These are phyloP conservation scores for Graptemys geographica DNA, from an alignment of 2,797 vertebrate genomes.

Conservation along the genomic window DNA sequence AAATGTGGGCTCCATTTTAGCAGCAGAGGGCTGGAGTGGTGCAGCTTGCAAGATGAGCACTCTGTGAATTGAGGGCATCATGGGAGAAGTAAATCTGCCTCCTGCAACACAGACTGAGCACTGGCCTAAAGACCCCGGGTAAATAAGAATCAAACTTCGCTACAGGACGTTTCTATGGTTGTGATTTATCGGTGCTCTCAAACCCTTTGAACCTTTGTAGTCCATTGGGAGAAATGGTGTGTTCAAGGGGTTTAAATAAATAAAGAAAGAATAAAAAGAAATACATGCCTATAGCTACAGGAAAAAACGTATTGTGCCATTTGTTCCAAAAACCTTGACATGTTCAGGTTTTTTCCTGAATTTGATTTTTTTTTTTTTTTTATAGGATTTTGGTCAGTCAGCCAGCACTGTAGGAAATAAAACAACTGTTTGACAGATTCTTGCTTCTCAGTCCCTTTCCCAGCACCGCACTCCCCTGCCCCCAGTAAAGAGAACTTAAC, in stretches of 20 bases:
- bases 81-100: conserved; percentile 76
- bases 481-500: conserved; percentile 58
- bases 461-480: conserved; percentile 22
- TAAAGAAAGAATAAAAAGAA: conserved; percentile 78
- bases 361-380: conserved; percentile 72
- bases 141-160: conserved; percentile 79
- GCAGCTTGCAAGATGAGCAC: conserved; percentile 75
- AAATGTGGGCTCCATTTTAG: conserved; percentile 67
- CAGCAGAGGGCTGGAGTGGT: conserved; percentile 57
- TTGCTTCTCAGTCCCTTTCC: conserved; percentile 51
- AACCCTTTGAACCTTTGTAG: conserved; percentile 76
- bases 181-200: conserved; percentile 76
- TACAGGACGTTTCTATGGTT: conserved; percentile 76
- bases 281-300: conserved; percentile 76
- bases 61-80: conserved; percentile 78
- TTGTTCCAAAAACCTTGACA: conserved; percentile 79
- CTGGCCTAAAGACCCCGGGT: conserved; percentile 77
- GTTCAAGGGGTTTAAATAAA: conserved; percentile 76
- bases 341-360: conserved; percentile 72
- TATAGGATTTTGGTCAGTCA: conserved; percentile 74
- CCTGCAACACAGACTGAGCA: conserved; percentile 70
- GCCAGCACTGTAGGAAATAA: conserved; percentile 70
- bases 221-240: conserved; percentile 77
- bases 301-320: conserved; percentile 75
- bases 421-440: conserved; percentile 68